A percentile compares a stretch with the other conserved stretches of the same genome.
Evolutionary conservation across 2,113 vertebrate species (phyloP).

Genomic region (Corvus cornix): DNA sequence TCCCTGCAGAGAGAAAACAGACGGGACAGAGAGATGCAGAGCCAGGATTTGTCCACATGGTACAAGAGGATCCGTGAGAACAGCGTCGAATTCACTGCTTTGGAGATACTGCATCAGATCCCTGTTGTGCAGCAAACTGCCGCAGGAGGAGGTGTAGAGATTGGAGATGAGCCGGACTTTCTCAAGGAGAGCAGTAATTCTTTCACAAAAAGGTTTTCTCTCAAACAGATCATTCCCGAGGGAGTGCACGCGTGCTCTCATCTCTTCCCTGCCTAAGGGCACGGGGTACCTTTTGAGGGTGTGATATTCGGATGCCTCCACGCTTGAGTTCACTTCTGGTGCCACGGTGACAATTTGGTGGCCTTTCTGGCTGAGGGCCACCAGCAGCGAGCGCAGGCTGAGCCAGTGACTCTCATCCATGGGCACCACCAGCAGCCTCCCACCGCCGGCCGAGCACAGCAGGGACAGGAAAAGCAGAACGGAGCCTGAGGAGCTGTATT

Average conservation of each 20-base stretch:
- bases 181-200: neutral
- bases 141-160: slow-evolving; percentile 55
- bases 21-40: slow-evolving; percentile 70
- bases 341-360: slow-evolving; percentile 77
- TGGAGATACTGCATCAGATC: slow-evolving; percentile 71
- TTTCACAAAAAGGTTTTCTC: slow-evolving; percentile 48
- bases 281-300: slow-evolving; percentile 68
- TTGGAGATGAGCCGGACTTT: neutral
- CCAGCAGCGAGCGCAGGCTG: slow-evolving; percentile 64
- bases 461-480: neutral
- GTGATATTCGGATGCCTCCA: slow-evolving; percentile 70
- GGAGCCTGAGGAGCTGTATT: neutral
- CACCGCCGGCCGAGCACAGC: neutral
- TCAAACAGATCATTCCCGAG: neutral
- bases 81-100: slow-evolving; percentile 57
- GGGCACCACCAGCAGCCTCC: slow-evolving; percentile 81
- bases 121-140: slow-evolving; percentile 68
- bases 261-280: slow-evolving; percentile 42
- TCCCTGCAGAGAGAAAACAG: slow-evolving; percentile 74
- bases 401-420: slow-evolving; percentile 87
- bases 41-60: slow-evolving; percentile 81
- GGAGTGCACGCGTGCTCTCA: neutral
- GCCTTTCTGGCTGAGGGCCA: slow-evolving; percentile 72
- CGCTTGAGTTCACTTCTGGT: slow-evolving; percentile 59
- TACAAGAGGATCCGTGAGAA: slow-evolving; percentile 81